A percentile compares a stretch with the other conserved stretches of the same genome.
These are phyloP conservation scores for Pleuronectes platessa DNA, from an alignment of 2,113 vertebrate genomes.

Conservation along the genomic window DNA sequence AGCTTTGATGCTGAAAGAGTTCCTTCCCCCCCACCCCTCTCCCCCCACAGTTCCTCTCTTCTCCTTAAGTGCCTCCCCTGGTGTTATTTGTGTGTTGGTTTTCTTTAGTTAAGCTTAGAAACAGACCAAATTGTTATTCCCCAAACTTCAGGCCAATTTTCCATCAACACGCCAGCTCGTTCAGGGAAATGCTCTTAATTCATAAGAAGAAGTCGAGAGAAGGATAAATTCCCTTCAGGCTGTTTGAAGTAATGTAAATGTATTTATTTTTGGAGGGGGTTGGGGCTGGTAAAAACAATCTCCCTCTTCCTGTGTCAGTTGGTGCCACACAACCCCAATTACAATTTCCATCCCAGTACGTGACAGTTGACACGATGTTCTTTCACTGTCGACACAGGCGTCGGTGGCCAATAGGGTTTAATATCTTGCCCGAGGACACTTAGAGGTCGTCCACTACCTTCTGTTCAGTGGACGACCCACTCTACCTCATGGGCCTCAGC, in stretches of 20 bases:
- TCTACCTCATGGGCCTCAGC: neutral
- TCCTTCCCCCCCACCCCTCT: slow-evolving; percentile 30
- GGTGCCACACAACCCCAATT: neutral
- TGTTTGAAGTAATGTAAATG: slow-evolving; percentile 72
- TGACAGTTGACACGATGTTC: neutral
- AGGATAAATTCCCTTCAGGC: slow-evolving; percentile 65
- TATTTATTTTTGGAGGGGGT: slow-evolving; percentile 64
- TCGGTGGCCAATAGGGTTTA: no score
- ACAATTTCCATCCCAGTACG: neutral
- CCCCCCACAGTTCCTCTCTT: slow-evolving; percentile 33
- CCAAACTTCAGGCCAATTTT: slow-evolving; percentile 79
- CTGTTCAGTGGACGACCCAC: neutral
- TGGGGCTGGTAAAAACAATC: neutral
- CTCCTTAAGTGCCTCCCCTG: slow-evolving; percentile 78
- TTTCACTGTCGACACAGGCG: neutral
- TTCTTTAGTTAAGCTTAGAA: slow-evolving; percentile 79
- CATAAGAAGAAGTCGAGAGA: slow-evolving; percentile 63
- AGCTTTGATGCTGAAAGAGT: slow-evolving; percentile 80
- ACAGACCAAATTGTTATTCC: slow-evolving; percentile 81
- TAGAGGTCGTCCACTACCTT: neutral
- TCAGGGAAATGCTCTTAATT: slow-evolving; percentile 74
- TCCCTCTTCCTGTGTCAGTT: neutral
- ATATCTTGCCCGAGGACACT: no score
- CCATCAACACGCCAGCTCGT: slow-evolving; percentile 58
- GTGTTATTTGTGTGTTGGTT: slow-evolving; percentile 81